These are phyloP conservation scores for Maniola hyperantus DNA, from an alignment of 2,888 invertebrate species.

Conservation along the genomic window DNA sequence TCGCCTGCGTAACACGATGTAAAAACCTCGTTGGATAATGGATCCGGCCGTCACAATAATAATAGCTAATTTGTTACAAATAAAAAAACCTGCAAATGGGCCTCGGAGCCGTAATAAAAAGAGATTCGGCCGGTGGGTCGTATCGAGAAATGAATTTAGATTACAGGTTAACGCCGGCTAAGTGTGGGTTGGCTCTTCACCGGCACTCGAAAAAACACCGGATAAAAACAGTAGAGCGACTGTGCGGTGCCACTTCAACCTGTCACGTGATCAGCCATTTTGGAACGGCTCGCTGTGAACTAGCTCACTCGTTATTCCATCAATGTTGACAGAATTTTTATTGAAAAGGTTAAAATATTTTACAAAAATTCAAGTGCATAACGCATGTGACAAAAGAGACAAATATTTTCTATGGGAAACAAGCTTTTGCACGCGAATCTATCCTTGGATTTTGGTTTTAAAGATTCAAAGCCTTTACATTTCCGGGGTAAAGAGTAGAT, in stretches of 20 bases:
- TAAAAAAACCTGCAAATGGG: constrained; percentile 80
- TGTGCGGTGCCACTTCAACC: constrained; percentile 45
- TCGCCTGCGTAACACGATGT: too few relatives aligned
- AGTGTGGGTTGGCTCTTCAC: constrained; percentile 78
- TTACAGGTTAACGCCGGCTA: constrained; percentile 82
- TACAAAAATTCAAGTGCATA: too few relatives aligned
- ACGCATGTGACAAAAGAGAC: too few relatives aligned
- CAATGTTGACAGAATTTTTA: neutral
- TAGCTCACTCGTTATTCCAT: constrained; percentile 1
- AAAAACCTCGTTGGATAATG: constrained; percentile 62
- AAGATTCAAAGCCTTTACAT: too few relatives aligned
- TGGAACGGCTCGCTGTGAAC: constrained; percentile 58
- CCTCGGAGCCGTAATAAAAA: constrained; percentile 80
- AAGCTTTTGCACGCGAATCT: too few relatives aligned
- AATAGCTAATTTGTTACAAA: constrained; percentile 79
- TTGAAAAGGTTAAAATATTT: neutral
- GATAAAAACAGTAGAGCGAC: constrained; percentile 55
- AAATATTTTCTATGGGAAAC: too few relatives aligned
- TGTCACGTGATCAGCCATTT: constrained; percentile 60
- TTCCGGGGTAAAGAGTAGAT: too few relatives aligned
- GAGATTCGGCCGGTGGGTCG: constrained; percentile 78
- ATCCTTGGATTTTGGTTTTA: too few relatives aligned
- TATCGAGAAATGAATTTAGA: constrained; percentile 83
- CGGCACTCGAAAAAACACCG: constrained; percentile 67
- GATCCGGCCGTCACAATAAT: constrained; percentile 72